phyloP scores from a whole-genome alignment of 1,140 invertebrate species.

The Andrena cerasifolii region DNA sequence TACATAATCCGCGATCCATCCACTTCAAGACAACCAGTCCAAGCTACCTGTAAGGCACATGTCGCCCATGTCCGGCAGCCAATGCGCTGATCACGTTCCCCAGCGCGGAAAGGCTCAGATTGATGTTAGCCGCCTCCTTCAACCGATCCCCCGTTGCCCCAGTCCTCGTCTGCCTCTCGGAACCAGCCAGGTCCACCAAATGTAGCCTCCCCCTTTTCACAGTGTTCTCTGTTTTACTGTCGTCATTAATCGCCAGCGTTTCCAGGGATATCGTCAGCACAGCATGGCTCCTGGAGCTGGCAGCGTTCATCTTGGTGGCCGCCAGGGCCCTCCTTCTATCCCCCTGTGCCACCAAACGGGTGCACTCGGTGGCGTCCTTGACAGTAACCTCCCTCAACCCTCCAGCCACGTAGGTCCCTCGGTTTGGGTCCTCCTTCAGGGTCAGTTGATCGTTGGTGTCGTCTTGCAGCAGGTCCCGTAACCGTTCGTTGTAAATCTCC shows the following conservation, averaged over 20 bases:
- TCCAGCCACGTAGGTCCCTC: slow-evolving; percentile 79
- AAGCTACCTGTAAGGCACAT: slow-evolving; percentile 91
- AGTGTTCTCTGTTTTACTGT: slow-evolving; percentile 80
- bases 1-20: too few species aligned
- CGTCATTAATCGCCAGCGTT: slow-evolving; percentile 83
- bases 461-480: slow-evolving; percentile 89
- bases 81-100: slow-evolving; percentile 97
- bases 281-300: slow-evolving; percentile 94
- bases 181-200: slow-evolving; percentile 95
- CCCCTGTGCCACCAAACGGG: slow-evolving; percentile 88
- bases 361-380: slow-evolving; percentile 89
- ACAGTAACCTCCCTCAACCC: slow-evolving; percentile 90
- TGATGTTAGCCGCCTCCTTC: slow-evolving; percentile 97
- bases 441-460: slow-evolving; percentile 73
- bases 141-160: slow-evolving; percentile 93
- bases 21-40: too few species aligned
- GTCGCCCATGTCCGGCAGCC: slow-evolving; percentile 94
- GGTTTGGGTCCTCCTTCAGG: slow-evolving; percentile 76
- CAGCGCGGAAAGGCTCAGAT: slow-evolving; percentile 95
- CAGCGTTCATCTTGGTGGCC: slow-evolving; percentile 93
- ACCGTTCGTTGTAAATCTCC: slow-evolving; percentile 96
- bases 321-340: slow-evolving; percentile 90
- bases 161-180: slow-evolving; percentile 93
- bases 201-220: slow-evolving; percentile 92
- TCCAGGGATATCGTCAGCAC: slow-evolving; percentile 95